Evolutionary conservation across 2,113 vertebrate species (phyloP), one percentile per base, ranked within the genome.

Genomic region (Fregata magnificens): DNA sequence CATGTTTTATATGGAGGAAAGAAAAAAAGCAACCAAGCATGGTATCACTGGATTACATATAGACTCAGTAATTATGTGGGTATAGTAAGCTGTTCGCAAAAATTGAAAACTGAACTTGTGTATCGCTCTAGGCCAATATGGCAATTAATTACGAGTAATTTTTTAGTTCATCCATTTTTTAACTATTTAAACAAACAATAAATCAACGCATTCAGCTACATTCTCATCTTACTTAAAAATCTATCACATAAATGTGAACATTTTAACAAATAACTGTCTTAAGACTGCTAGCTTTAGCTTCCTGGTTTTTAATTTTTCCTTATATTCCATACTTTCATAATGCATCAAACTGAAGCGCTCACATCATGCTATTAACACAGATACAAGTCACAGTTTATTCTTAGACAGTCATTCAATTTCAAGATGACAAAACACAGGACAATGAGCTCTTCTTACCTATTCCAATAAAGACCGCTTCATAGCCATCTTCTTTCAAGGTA

Each of bases 381-480:
- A 62, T 38, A 83, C 4, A 71, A 49, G 34, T 58, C 47, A 16
- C n/a, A 52, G 26, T 78, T 78, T 58, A 91, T 63, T 93, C 66
- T 50, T 40, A 85, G 38, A 36, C 3, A 78, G 6, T 58, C 73
- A 74, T 87, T 94, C 55, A 88, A 11, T 88, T 83, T 69, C 31
- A 65, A 40, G 28, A 74, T 38, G 58, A 66, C 14, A 82, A 97
- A 85, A 72, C 44, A 84, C 18, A 36, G 47, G 49, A 76, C 55
- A 45, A 11, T 22, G 34, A 94, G 53, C 65, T 74, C 11, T 88
- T 97, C 99, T 98, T 96, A 99, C 99, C 99, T 91, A 99, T 99
- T 78, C 99, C 99, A 92, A 99, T 98, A 95, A 99, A 99, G 93
- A 98, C 97, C 17, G 95, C 99, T 90, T 98, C 94, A 82, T 98